These are phyloP conservation scores for Bombylius major DNA, from an alignment of 2,888 invertebrate genomes.

Conservation along the genomic window DNA sequence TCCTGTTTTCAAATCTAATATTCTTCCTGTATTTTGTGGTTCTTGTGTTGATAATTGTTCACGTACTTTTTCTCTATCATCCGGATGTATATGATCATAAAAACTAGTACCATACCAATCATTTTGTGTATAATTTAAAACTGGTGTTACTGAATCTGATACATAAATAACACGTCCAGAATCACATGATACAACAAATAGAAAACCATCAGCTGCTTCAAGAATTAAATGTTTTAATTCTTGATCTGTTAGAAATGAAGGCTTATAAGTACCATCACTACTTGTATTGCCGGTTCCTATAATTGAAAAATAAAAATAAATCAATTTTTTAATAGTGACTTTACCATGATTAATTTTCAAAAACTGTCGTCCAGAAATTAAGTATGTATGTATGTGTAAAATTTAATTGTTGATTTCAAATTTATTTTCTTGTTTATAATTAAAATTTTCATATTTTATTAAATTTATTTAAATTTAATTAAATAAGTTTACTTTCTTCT, in stretches of 20 bases:
- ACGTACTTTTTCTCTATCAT: conserved; percentile 91
- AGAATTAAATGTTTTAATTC: conserved; percentile 96
- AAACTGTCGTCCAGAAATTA: too few relatives aligned
- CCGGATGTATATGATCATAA: conserved; percentile 94
- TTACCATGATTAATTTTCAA: too few relatives aligned
- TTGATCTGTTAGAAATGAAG: conserved; percentile 97
- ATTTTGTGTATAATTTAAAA: conserved; percentile 91
- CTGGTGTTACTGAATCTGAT: conserved; percentile 95
- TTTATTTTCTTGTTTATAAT: too few relatives aligned
- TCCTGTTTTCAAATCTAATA: conserved; percentile 94
- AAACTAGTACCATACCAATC: conserved; percentile 97
- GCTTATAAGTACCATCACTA: conserved; percentile 93
- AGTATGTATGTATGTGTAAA: too few relatives aligned
- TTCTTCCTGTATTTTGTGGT: conserved; percentile 88
- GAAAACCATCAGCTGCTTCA: conserved; percentile 98
- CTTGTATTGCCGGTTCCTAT: conserved; percentile 93
- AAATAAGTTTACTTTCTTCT: too few relatives aligned
- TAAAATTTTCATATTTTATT: too few relatives aligned
- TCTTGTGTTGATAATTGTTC: conserved; percentile 97
- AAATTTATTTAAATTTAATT: too few relatives aligned
- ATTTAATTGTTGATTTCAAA: too few relatives aligned
- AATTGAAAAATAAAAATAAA: conserved; percentile 13
- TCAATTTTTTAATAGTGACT: background rate
- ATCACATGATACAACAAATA: conserved; percentile 75
- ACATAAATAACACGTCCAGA: conserved; percentile 95